Base-by-base conservation (phyloP, 2,888 invertebrate species). In the Ypsolopha scabrella region DNA sequence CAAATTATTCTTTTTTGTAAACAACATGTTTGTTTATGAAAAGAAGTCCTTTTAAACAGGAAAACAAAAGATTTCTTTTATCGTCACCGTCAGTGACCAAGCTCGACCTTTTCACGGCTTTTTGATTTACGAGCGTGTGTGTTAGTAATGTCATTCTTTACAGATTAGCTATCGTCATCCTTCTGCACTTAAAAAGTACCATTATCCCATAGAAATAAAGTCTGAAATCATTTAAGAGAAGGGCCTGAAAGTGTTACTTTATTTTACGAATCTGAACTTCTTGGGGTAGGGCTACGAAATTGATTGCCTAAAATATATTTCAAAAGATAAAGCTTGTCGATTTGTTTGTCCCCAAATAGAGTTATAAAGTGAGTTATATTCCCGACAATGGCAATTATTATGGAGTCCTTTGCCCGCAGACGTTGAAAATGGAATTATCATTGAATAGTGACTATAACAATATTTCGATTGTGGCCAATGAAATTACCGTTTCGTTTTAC, bases 401-500 rank as follows among this genome's bases (percentile, higher is more conserved):
- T 34, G 9, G 10, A 65, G 62, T 69, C 64, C 65, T 70, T 65
- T 64, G 67, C 81, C 80, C 80, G 78, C 74, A 80, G 77, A 60
- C 68, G 63, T 36, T 41, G 41, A 59, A 72, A 72, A 78, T 74
- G 65, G 67, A 71, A 76, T 78, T 76, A 77, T 79, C 74, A 80
- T 78, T 75, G 78, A 81, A 82, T 78, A 77, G 81, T 78, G 72
- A 72, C 73, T 75, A 72, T 79, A 79, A 75, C 71, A 76, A 67
- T 80, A 77, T 82, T 80, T 79, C 74, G 65, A 77, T 73, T 80
- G 79, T 76, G 80, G 81, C 77, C 77, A 74, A 83, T 80, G 79
- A 81, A 83, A 83, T 85, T 85, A 81, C 66, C 64, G 75, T 74
- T 71, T 75, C 50, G 53, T 54, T 55, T 47, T 52, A 45, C 13